Evolutionary conservation across 2,888 invertebrate genomes (phyloP).

Genomic region (Biston stratarius): DNA sequence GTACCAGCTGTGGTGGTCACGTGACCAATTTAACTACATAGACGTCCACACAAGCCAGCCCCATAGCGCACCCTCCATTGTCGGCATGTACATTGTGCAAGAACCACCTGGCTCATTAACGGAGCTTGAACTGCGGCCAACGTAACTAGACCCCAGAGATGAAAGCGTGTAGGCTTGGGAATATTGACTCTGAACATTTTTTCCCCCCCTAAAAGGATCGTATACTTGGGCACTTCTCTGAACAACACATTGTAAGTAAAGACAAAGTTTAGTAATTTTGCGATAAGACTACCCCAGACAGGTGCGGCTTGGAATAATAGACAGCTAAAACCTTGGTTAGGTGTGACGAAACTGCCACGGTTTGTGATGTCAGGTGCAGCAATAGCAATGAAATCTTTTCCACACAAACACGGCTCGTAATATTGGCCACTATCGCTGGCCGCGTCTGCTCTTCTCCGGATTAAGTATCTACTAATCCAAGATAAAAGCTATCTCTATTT

Average conservation of each 20-base stretch:
- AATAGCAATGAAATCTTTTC: too few relatives aligned
- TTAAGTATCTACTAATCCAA: too few relatives aligned
- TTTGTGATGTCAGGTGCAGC: too few relatives aligned
- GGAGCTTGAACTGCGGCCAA: conserved; percentile 55
- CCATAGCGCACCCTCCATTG: conserved; percentile 71
- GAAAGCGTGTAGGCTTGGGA: conserved; percentile 11
- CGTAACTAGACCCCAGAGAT: conserved; percentile 47
- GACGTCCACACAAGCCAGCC: conserved; percentile 45
- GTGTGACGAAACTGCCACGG: too few relatives aligned
- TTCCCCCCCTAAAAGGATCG: not conserved
- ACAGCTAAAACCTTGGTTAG: too few relatives aligned
- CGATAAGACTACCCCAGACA: too few relatives aligned
- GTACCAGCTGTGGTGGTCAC: conserved; percentile 30
- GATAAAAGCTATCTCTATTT: too few relatives aligned
- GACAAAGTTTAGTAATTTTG: too few relatives aligned
- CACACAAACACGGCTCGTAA: too few relatives aligned
- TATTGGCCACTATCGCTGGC: too few relatives aligned
- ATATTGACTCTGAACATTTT: not conserved
- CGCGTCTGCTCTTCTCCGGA: too few relatives aligned
- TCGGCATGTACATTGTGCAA: conserved; percentile 71
- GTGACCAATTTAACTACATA: conserved; percentile 48
- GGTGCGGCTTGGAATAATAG: too few relatives aligned
- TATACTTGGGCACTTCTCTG: not conserved
- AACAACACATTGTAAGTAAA: not conserved
- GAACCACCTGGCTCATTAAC: conserved; percentile 82